phyloP scores from a whole-genome alignment of 2,113 vertebrate species.

The Poecile atricapillus region DNA sequence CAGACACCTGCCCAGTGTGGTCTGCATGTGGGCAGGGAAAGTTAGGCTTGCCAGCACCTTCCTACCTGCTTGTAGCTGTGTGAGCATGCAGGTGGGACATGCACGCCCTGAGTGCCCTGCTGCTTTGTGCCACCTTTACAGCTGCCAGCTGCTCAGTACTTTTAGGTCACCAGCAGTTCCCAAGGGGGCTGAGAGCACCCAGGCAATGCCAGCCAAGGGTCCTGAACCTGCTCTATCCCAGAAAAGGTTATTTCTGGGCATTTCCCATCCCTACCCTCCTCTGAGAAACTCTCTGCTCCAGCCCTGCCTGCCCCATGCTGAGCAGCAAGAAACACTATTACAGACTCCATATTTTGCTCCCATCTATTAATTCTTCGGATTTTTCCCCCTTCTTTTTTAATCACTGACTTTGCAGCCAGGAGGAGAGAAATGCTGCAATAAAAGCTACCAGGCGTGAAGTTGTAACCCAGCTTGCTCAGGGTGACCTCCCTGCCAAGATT shows the following conservation, averaged over 20 bases:
- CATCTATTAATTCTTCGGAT: not conserved
- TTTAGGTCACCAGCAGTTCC: not conserved
- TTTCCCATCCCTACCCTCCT: not conserved
- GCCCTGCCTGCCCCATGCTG: accelerated
- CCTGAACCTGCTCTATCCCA: not conserved
- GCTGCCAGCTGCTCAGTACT: not conserved
- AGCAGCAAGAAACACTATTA: accelerated
- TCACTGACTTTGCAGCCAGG: slow-evolving; percentile 2
- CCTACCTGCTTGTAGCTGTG: not conserved
- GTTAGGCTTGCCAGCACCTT: too few species aligned
- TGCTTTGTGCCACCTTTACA: not conserved
- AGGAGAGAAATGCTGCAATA: not conserved
- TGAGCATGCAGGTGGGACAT: not conserved
- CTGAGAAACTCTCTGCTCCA: not conserved
- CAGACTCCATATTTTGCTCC: not conserved
- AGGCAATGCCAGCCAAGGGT: not conserved
- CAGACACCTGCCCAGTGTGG: not conserved
- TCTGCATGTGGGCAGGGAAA: not conserved
- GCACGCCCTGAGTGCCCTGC: accelerated
- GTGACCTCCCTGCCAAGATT: slow-evolving; percentile 26
- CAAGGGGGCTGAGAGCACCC: not conserved
- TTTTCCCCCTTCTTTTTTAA: not conserved
- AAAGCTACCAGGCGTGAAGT: slow-evolving; percentile 41
- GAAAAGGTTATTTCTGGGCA: not conserved
- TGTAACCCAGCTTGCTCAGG: slow-evolving; percentile 17